A percentile compares a stretch with the other conserved stretches of the same genome.
These are phyloP conservation scores for Pterocles orientalis DNA, from an alignment of 2,113 vertebrate genomes.

Conservation along the genomic window DNA sequence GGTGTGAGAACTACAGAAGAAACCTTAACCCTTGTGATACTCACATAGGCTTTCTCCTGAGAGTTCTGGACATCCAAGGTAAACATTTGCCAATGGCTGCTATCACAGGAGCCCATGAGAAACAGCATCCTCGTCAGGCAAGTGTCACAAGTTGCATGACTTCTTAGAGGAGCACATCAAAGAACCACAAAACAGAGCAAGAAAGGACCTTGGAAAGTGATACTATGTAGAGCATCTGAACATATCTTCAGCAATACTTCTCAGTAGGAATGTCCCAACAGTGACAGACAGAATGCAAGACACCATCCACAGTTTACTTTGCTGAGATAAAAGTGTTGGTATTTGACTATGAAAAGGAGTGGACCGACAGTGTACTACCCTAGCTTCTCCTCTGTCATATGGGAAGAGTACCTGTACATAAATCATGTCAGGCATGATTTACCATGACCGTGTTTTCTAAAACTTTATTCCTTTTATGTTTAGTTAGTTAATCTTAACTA, in stretches of 20 bases:
- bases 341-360: neutral
- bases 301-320: neutral
- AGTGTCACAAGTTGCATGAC: accelerated
- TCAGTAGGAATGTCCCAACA: accelerated
- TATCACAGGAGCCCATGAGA: neutral
- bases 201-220: neutral
- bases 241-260: neutral
- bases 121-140: neutral
- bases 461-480: neutral
- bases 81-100: accelerated
- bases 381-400: neutral
- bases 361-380: neutral
- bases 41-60: neutral
- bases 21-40: neutral
- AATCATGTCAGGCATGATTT: neutral
- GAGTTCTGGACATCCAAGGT: neutral
- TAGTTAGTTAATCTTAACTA: neutral
- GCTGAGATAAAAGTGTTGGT: neutral
- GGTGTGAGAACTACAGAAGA: neutral
- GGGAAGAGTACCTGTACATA: neutral
- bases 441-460: neutral
- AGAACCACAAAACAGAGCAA: neutral
- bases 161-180: neutral
- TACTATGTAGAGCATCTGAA: neutral
- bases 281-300: neutral